phyloP scores from a whole-genome alignment of 1,140 invertebrate species.

The Trichomalopsis sarcophagae region DNA sequence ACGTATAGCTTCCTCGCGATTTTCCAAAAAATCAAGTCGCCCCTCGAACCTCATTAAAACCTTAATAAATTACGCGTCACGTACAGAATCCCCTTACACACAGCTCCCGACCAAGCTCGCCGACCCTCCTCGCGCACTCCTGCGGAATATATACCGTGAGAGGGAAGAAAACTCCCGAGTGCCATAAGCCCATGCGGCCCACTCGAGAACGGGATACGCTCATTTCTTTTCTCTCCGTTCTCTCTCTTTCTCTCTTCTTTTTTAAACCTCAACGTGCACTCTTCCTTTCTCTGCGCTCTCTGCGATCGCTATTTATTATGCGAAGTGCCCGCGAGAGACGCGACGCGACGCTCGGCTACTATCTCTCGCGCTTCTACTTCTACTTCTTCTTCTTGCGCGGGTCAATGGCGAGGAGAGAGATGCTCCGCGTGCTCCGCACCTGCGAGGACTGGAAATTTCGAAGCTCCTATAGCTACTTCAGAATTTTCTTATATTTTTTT shows the following conservation, averaged over 20 bases:
- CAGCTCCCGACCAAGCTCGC: too few relatives aligned
- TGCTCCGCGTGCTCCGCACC: not conserved
- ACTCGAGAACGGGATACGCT: constrained; percentile 30
- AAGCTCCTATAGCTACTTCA: not conserved
- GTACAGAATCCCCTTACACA: not conserved
- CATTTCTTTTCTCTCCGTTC: constrained; percentile 16
- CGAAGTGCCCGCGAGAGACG: constrained; percentile 41
- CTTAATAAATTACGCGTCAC: not conserved
- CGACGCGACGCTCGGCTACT: not conserved
- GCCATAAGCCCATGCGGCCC: constrained; percentile 29
- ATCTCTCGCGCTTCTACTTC: constrained; percentile 12
- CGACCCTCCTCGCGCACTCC: not conserved
- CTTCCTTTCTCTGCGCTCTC: constrained; percentile 16
- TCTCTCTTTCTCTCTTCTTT: not conserved
- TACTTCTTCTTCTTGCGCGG: not conserved
- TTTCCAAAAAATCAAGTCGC: not conserved
- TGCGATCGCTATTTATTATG: constrained; percentile 47
- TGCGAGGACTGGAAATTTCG: constrained; percentile 22
- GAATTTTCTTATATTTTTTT: constrained; percentile 1
- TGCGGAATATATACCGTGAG: not conserved
- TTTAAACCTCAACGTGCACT: not conserved
- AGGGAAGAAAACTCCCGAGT: constrained; percentile 26
- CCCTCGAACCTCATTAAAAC: constrained; percentile 17
- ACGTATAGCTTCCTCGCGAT: not conserved
- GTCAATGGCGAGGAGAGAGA: not conserved